Evolutionary conservation across 2,113 vertebrate genomes (phyloP).

Genomic region (Phoenicopterus ruber): DNA sequence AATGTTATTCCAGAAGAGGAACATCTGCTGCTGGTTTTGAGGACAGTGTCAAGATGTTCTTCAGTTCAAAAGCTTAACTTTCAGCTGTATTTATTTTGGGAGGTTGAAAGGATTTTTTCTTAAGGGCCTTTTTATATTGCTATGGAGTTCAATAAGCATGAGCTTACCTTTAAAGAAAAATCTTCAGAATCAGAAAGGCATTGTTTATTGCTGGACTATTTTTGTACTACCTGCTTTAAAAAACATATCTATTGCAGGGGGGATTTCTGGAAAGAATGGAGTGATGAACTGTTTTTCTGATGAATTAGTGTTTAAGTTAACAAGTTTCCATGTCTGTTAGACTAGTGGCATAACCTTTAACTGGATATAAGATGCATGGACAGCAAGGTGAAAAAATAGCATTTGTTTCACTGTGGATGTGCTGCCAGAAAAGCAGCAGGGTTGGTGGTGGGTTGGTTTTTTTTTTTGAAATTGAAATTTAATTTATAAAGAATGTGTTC

Average conservation of each 20-base stretch:
- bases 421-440: neutral
- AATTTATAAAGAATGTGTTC: neutral
- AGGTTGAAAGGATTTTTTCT: conserved; percentile 24
- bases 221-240: neutral
- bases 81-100: conserved; percentile 41
- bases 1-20: neutral
- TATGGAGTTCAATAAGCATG: neutral
- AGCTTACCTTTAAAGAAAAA: neutral
- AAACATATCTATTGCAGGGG: neutral
- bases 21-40: conserved; percentile 23
- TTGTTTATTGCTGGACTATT: neutral
- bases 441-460: neutral
- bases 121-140: neutral
- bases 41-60: conserved; percentile 39
- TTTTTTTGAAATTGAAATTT: neutral
- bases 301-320: neutral
- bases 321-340: neutral
- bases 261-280: neutral
- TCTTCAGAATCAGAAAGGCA: neutral
- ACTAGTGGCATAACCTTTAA: neutral
- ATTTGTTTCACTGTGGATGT: neutral
- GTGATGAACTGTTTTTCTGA: neutral
- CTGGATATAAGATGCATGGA: neutral
- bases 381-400: neutral
- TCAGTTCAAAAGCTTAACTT: conserved; percentile 23